phyloP scores from a whole-genome alignment of 2,888 invertebrate species.

The Tethea ocularis region DNA sequence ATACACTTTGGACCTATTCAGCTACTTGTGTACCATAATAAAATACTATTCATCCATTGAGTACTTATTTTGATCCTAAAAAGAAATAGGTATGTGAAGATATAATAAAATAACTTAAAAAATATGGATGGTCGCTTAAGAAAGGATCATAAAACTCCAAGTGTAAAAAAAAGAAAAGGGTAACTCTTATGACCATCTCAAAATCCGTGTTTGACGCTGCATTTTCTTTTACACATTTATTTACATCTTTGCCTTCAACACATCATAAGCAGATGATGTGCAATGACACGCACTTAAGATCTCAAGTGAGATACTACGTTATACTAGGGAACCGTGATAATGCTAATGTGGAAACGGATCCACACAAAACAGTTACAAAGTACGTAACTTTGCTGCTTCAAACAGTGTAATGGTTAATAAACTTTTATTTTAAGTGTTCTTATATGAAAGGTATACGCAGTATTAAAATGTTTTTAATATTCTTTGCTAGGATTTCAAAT shows the following conservation, averaged over 20 bases:
- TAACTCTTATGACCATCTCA: too few relatives aligned
- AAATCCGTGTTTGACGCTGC: too few relatives aligned
- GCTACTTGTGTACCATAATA: too few relatives aligned
- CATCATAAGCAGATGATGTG: not conserved
- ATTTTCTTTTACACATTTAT: not conserved
- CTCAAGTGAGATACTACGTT: not conserved
- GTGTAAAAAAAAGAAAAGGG: too few relatives aligned
- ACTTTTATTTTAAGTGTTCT: not conserved
- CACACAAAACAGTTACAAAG: not conserved
- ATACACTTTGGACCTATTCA: too few relatives aligned
- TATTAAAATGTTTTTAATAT: not conserved
- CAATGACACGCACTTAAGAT: constrained; percentile 1
- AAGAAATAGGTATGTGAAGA: too few relatives aligned
- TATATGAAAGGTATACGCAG: not conserved
- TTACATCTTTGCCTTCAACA: not conserved
- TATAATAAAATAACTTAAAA: too few relatives aligned
- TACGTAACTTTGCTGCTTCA: constrained; percentile 2
- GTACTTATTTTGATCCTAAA: too few relatives aligned
- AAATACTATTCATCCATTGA: too few relatives aligned
- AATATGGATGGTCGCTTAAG: too few relatives aligned
- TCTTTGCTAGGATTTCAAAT: too few relatives aligned
- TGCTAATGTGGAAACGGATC: constrained; percentile 5
- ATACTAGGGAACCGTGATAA: constrained; percentile 3
- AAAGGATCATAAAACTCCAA: too few relatives aligned
- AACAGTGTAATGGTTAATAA: not conserved